A percentile compares a stretch with the other conserved stretches of the same genome.
Conservation (phyloP, 1,140 invertebrate genomes). For the Temnothorax longispinosus region DNA sequence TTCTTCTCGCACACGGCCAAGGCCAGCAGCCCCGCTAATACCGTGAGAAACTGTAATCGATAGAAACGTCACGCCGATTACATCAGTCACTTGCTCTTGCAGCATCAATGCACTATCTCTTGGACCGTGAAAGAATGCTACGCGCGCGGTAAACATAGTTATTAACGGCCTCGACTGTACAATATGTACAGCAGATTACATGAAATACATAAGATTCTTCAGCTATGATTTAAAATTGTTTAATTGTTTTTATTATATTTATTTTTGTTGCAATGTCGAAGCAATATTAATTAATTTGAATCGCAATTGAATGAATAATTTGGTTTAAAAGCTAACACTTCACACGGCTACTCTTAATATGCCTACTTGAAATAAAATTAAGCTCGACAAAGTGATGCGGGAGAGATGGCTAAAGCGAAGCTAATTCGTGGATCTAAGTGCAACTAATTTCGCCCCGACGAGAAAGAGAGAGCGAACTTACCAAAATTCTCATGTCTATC, state of each 20-base stretch:
- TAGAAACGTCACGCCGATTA: slow-evolving; percentile 4
- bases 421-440: neutral
- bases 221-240: neutral
- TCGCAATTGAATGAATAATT: neutral
- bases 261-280: neutral
- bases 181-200: neutral
- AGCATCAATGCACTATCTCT: neutral
- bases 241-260: neutral
- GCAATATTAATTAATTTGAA: neutral
- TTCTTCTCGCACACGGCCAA: slow-evolving; percentile 84
- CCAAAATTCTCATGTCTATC: slow-evolving; percentile 81
- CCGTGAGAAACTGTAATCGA: slow-evolving; percentile 68
- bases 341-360: neutral
- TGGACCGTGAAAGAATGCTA: neutral
- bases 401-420: neutral
- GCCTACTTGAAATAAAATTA: neutral
- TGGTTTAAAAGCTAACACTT: neutral
- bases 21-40: slow-evolving; percentile 86
- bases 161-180: neutral
- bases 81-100: neutral
- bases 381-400: neutral
- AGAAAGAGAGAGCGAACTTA: slow-evolving; percentile 68
- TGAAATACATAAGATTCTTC: neutral
- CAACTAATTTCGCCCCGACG: slow-evolving; percentile 17
- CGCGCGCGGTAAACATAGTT: neutral